Evolutionary conservation across 2,797 vertebrate species (phyloP), one percentile per base, ranked within the genome.

Genomic region (Xiphophorus birchmanni): DNA sequence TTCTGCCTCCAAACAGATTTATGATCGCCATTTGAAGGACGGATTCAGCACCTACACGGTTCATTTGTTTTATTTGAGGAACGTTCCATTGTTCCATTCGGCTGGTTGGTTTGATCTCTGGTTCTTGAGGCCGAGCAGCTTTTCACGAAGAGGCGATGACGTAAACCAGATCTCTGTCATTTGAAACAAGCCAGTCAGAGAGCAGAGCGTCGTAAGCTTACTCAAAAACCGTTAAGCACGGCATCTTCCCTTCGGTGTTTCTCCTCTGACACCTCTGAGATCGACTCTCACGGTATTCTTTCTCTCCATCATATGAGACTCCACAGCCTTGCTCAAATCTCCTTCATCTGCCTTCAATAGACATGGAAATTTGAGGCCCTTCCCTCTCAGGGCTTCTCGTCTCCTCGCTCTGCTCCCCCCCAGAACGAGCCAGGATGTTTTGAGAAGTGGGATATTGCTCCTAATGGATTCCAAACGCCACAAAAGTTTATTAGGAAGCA

Each of bases 391-490:
- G 26, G 80, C 84, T 89, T 88, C 77, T 74, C 75, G 69, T 86
- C 82, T 88, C 82, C 81, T 81, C 23, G 48, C 87, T 87, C 79
- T 81, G 84, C 86, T 87, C 92, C 86, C 88, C 88, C 88, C 76
- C 82, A 90, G 86, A 93, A 87, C 81, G 88, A 90, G 89, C 86
- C 94, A 94, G 94, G 94, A 95, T 96, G 94, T 95, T 96, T 95
- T 94, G 92, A 96, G 92, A 94, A 94, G 92, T 86, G 92, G 95
- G 95, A 96, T 96, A 95, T 95, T 95, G 94, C 92, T 95, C 92
- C 93, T 96, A 95, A 96, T 95, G 94, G 94, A 95, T 96, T 95
- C 93, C 94, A 96, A 96, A 95, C 94, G 95, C 94, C 93, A 95
- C 94, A 95, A 94, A 95, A 91, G 93, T 96, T 96, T 96, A 96